Evolutionary conservation across 92 coral and sea anemone genomes (phyloP).

Genomic region (Palythoa grandiflora): DNA sequence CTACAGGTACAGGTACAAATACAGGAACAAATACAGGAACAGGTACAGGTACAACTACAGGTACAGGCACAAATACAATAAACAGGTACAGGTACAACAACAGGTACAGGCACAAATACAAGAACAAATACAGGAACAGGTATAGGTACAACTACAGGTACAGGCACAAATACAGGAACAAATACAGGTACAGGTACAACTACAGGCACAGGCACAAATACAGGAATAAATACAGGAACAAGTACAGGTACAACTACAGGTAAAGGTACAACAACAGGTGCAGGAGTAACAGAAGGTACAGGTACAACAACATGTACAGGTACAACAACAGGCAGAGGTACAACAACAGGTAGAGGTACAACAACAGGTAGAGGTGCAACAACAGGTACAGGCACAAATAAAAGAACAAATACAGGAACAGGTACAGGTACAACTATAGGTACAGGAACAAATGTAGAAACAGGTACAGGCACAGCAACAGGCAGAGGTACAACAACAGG

Average conservation of each 20-base stretch:
- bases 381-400: no score
- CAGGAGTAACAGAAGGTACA: no score
- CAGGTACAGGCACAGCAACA: no score
- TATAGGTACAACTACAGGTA: not conserved
- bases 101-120: not conserved
- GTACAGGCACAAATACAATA: not conserved
- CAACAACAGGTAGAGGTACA: no score
- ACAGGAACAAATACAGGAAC: not conserved
- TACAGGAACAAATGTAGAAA: no score
- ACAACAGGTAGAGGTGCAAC: no score
- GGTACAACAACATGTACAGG: no score
- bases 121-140: not conserved
- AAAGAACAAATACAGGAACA: no score
- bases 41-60: not conserved
- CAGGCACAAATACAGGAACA: not conserved
- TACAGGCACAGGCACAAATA: not conserved
- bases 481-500: no score
- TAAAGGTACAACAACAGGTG: no score
- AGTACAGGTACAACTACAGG: not conserved
- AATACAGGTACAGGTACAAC: not conserved
- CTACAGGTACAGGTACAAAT: not conserved
- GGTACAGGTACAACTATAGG: no score
- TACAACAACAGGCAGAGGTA: no score
- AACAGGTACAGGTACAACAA: not conserved
- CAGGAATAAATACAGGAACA: not conserved